These are phyloP conservation scores for Conus canariensis DNA, from an alignment of 2,888 invertebrate genomes.

Conservation along the genomic window DNA sequence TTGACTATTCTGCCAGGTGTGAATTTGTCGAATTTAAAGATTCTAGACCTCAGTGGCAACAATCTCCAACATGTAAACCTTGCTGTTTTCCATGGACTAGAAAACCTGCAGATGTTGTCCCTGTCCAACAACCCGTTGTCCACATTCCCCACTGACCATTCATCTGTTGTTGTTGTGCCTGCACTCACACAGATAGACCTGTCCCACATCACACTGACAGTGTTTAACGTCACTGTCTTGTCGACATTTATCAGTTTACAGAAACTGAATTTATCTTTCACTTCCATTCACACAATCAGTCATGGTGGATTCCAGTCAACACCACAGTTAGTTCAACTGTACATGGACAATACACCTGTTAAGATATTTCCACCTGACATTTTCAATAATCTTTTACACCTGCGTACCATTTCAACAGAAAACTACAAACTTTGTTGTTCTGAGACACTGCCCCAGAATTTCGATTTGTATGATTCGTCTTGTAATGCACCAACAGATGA, in stretches of 20 bases:
- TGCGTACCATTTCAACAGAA: background rate
- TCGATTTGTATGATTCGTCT: background rate
- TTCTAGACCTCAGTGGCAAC: background rate
- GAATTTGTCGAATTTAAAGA: background rate
- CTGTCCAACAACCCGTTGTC: background rate
- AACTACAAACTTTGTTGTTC: conserved; percentile 6
- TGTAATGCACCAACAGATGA: background rate
- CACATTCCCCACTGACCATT: background rate
- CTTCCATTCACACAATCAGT: conserved; percentile 9
- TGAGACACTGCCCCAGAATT: background rate
- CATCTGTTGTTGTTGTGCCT: background rate
- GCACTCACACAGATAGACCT: background rate
- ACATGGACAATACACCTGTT: background rate
- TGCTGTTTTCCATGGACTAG: background rate
- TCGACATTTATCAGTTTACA: background rate
- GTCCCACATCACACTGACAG: background rate
- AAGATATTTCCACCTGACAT: background rate
- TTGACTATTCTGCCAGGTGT: background rate
- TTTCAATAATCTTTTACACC: background rate
- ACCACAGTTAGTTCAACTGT: background rate
- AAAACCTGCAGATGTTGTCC: background rate
- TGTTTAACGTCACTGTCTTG: background rate
- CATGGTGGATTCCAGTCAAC: background rate
- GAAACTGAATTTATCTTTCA: conserved; percentile 9
- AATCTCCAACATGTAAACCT: background rate